These are phyloP conservation scores for Punctoribates punctum DNA, from an alignment of 2,888 invertebrate genomes.

Conservation along the genomic window DNA sequence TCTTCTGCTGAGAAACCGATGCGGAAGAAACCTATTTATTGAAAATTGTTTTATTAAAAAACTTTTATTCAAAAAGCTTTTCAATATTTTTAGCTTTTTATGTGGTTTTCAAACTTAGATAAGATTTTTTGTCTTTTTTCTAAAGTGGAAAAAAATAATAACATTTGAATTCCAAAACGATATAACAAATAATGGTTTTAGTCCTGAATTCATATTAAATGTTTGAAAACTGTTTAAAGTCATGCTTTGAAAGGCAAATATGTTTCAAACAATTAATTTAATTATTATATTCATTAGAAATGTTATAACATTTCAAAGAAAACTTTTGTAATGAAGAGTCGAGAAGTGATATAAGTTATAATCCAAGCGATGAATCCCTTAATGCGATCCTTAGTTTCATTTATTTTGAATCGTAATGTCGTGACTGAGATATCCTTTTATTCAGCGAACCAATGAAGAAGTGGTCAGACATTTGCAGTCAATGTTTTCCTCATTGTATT, in stretches of 20 bases:
- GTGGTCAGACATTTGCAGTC: constrained; percentile 15
- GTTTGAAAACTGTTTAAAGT: not conserved
- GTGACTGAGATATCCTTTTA: constrained; percentile 13
- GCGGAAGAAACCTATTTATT: constrained; percentile 34
- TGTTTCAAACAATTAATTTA: not conserved
- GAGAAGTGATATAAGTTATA: not conserved
- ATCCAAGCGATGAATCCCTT: not conserved
- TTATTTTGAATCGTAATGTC: not conserved
- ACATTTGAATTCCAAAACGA: too few species aligned
- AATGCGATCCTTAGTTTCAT: not conserved
- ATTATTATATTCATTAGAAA: not conserved
- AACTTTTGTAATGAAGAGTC: too few species aligned
- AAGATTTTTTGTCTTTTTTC: not conserved
- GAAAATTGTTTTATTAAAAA: not conserved
- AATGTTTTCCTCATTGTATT: constrained; percentile 28
- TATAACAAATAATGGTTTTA: too few species aligned
- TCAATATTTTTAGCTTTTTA: constrained; percentile 1
- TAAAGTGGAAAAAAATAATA: too few species aligned
- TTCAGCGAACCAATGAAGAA: not conserved
- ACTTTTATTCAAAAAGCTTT: not conserved
- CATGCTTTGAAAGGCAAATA: not conserved
- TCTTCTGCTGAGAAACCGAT: not conserved
- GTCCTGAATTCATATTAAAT: not conserved
- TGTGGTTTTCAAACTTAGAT: not conserved
- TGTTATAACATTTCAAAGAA: not conserved